Conservation (phyloP, 2,888 invertebrate species). For the Pheosia gnoma region DNA sequence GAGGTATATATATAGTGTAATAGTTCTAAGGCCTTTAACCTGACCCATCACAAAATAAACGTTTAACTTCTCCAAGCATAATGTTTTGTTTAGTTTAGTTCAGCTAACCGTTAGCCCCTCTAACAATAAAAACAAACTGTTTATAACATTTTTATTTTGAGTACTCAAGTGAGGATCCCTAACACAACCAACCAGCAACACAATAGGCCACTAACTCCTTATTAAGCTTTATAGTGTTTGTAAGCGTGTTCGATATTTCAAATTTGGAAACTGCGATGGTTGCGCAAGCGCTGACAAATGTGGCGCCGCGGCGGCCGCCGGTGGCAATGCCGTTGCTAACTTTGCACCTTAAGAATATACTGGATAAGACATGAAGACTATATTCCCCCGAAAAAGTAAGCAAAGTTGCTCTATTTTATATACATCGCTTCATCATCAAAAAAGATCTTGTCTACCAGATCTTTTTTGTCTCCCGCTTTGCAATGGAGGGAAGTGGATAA, state of each 20-base stretch:
- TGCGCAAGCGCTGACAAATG: conserved; percentile 60
- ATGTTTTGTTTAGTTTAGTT: no score
- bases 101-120: no score
- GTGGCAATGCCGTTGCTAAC: conserved; percentile 51
- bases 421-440: no score
- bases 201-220: conserved; percentile 46
- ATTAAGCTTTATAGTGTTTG: conserved; percentile 60
- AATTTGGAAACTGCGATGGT: conserved; percentile 65
- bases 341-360: conserved; percentile 24
- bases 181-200: conserved; percentile 19
- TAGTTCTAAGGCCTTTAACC: no score
- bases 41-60: no score
- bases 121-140: neutral
- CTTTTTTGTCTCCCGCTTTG: no score
- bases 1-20: no score
- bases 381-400: neutral
- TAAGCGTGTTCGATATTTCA: conserved; percentile 68
- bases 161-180: conserved; percentile 9
- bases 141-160: no score
- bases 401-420: neutral
- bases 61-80: no score
- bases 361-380: conserved; percentile 37
- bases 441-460: no score
- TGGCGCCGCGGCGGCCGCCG: conserved; percentile 62
- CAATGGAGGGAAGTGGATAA: no score